Percentiles rank a stretch among this genome's conserved stretches.
These are phyloP conservation scores for Carapus acus DNA, from an alignment of 2,797 vertebrate species.

Conservation along the genomic window DNA sequence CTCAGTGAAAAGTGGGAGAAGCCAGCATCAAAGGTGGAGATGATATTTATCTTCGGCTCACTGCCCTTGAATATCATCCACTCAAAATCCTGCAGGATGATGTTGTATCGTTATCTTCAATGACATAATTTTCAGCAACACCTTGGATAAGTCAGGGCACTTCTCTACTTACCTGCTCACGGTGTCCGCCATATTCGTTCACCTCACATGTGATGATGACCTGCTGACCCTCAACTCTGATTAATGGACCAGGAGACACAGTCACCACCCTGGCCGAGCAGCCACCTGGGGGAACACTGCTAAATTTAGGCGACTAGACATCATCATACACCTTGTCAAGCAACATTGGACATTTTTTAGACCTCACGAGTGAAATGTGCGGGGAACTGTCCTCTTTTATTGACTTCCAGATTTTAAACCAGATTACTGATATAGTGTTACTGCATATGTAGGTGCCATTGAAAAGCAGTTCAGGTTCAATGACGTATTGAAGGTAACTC, in stretches of 20 bases:
- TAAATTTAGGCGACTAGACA: too few relatives aligned
- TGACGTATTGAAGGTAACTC: too few relatives aligned
- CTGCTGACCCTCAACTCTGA: constrained; percentile 81
- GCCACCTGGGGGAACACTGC: constrained; percentile 56
- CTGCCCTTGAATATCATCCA: constrained; percentile 72
- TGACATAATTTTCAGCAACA: too few relatives aligned
- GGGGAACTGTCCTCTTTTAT: too few relatives aligned
- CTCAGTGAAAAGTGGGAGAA: constrained; percentile 74
- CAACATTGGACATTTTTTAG: too few relatives aligned
- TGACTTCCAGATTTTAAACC: too few relatives aligned
- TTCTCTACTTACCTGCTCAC: constrained; percentile 71
- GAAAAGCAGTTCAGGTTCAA: too few relatives aligned
- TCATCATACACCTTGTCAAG: too few relatives aligned
- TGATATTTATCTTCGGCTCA: constrained; percentile 59
- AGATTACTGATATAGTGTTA: too few relatives aligned
- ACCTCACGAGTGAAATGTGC: too few relatives aligned
- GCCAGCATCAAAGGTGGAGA: constrained; percentile 83
- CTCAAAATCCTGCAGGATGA: constrained; percentile 78
- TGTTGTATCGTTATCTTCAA: background rate
- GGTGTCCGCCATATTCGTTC: constrained; percentile 82
- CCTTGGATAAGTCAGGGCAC: too few relatives aligned
- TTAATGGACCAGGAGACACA: constrained; percentile 79
- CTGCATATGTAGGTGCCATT: too few relatives aligned
- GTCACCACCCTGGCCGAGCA: constrained; percentile 78
- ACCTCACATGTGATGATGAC: constrained; percentile 84